A percentile compares a stretch with the other conserved stretches of the same genome.
Evolutionary conservation across 2,797 vertebrate species (phyloP).

Genomic region (Poeciliopsis paucimaculata): DNA sequence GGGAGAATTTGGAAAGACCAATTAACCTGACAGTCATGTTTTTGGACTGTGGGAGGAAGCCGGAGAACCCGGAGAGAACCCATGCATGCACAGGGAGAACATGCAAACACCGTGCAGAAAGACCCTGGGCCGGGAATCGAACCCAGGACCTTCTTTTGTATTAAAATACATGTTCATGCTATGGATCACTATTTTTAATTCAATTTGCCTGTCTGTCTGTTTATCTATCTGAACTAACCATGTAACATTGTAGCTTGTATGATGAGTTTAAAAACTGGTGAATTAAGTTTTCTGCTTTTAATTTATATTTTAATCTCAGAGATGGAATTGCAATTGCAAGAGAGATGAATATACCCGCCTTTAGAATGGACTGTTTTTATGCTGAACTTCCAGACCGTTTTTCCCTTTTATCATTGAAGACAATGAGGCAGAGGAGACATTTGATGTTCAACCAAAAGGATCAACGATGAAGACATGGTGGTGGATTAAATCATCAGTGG

Average conservation of each 20-base stretch:
- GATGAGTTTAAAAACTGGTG: not conserved
- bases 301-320: not conserved
- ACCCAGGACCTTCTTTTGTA: no score
- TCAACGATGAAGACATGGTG: not conserved
- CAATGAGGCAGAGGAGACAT: not conserved
- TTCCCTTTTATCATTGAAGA: not conserved
- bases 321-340: not conserved
- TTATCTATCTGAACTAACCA: not conserved
- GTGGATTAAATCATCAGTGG: not conserved
- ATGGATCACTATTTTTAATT: no score
- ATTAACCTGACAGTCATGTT: no score
- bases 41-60: no score
- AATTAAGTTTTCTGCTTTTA: not conserved
- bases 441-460: not conserved
- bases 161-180: not conserved
- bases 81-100: no score
- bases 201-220: not conserved
- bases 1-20: no score
- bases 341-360: not conserved
- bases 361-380: not conserved
- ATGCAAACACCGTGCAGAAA: no score
- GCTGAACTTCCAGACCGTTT: not conserved
- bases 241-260: not conserved
- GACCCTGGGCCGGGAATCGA: no score
- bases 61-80: no score